Evolutionary conservation across 2,113 vertebrate genomes (phyloP).

Genomic region (Irena cyanogastra): DNA sequence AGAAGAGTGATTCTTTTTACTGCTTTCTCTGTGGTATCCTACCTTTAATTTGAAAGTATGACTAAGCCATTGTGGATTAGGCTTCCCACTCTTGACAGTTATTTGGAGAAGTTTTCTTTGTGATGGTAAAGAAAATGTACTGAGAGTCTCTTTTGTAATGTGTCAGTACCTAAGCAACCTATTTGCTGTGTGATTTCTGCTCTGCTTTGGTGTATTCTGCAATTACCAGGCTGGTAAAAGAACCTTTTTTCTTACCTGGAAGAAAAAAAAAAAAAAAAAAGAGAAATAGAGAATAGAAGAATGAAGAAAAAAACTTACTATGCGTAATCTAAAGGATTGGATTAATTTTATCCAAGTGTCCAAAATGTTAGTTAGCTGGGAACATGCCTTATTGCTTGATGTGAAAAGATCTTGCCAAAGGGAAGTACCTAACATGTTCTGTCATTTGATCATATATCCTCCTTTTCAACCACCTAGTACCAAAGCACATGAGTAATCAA

Average conservation of each 20-base stretch:
- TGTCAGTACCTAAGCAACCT: slow-evolving; percentile 7
- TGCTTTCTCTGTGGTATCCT: neutral
- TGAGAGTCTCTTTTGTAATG: neutral
- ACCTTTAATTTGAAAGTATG: slow-evolving; percentile 42
- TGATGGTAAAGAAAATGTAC: neutral
- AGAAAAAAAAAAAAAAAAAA: rapidly evolving
- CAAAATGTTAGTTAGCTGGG: neutral
- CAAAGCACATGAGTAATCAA: neutral
- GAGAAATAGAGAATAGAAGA: too few species aligned
- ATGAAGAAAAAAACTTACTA: neutral
- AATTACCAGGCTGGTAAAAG: neutral
- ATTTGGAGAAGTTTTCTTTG: slow-evolving; percentile 20
- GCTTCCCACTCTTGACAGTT: slow-evolving; percentile 25
- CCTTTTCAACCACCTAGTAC: neutral
- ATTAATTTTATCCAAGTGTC: neutral
- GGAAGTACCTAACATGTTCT: neutral
- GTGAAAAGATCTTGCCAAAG: neutral
- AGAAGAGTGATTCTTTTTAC: neutral
- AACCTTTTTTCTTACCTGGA: neutral
- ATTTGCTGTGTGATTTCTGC: neutral
- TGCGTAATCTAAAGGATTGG: neutral
- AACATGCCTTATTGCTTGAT: neutral
- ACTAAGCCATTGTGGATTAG: slow-evolving; percentile 8
- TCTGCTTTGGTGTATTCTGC: neutral
- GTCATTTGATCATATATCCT: neutral